These are phyloP conservation scores for Leucophenga maculata DNA, from an alignment of 2,888 invertebrate species.

Conservation along the genomic window DNA sequence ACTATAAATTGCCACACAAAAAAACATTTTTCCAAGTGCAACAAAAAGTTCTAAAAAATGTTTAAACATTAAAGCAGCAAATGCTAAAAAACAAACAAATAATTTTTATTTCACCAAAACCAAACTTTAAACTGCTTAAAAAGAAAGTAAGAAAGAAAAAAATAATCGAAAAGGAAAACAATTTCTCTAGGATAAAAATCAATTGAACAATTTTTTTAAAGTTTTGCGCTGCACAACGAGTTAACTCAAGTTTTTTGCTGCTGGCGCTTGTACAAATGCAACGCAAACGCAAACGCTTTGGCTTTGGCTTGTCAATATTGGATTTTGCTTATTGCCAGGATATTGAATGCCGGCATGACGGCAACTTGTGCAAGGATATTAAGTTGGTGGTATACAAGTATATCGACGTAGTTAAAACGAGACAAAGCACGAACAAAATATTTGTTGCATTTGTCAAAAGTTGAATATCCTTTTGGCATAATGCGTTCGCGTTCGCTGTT, in stretches of 20 bases:
- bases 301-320: neutral
- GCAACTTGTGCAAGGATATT: neutral
- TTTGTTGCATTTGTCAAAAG: neutral
- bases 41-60: neutral
- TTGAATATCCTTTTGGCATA: constrained; percentile 4
- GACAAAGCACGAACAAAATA: neutral
- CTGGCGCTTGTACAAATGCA: neutral
- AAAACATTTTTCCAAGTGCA: neutral
- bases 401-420: neutral
- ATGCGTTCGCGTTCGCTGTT: neutral
- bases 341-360: neutral
- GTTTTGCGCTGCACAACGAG: neutral
- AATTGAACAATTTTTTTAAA: constrained; percentile 8
- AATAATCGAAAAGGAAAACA: neutral
- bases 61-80: neutral
- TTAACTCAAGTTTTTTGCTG: neutral
- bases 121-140: neutral
- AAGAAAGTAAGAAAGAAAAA: neutral
- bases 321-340: constrained; percentile 5
- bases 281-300: neutral
- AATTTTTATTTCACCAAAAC: neutral
- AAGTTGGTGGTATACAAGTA: neutral
- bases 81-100: neutral
- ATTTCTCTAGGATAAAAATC: constrained; percentile 10
- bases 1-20: neutral